A percentile compares a stretch with the other conserved stretches of the same genome.
phyloP scores from a whole-genome alignment of 2,113 vertebrate species.

The Potamarius usumacintae region DNA sequence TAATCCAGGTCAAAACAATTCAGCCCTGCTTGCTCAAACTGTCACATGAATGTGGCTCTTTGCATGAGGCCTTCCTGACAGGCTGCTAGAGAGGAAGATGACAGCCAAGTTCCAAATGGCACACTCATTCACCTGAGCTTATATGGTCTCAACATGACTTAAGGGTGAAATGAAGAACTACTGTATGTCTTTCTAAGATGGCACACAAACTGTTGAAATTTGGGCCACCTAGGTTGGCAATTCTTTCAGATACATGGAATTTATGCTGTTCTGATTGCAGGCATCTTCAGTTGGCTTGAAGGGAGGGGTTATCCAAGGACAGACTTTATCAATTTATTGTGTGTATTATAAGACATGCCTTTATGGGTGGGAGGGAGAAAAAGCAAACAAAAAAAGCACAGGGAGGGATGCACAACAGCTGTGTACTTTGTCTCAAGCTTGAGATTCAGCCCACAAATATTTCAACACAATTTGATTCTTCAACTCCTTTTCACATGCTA shows the following conservation, averaged over 20 bases:
- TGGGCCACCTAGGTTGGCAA: not conserved
- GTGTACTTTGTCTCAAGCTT: slow-evolving; percentile 50
- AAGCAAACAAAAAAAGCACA: slow-evolving; percentile 6
- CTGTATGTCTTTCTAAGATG: slow-evolving; percentile 24
- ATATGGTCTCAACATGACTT: slow-evolving; percentile 29
- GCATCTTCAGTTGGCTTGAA: slow-evolving; percentile 15
- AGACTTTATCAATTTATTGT: slow-evolving; percentile 31
- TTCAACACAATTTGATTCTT: slow-evolving; percentile 51
- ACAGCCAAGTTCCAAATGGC: slow-evolving; percentile 44
- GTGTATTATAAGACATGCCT: not conserved
- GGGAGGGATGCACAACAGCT: slow-evolving; percentile 49
- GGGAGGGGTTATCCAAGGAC: slow-evolving; percentile 15
- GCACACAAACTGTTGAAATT: slow-evolving; percentile 10
- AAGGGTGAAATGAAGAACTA: slow-evolving; percentile 30
- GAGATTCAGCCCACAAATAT: slow-evolving; percentile 48
- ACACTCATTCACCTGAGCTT: slow-evolving; percentile 31
- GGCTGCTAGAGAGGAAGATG: slow-evolving; percentile 39
- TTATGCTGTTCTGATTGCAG: not conserved
- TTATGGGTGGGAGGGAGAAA: slow-evolving; percentile 23
- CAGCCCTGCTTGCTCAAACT: slow-evolving; percentile 44
- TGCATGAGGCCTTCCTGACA: slow-evolving; percentile 40
- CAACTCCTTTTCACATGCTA: slow-evolving; percentile 43
- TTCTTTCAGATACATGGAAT: slow-evolving; percentile 5
- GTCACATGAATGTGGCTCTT: slow-evolving; percentile 50
- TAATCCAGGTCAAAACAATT: slow-evolving; percentile 50